Conservation (phyloP, 2,888 invertebrate species). For the Leptopterna dolabrata region DNA sequence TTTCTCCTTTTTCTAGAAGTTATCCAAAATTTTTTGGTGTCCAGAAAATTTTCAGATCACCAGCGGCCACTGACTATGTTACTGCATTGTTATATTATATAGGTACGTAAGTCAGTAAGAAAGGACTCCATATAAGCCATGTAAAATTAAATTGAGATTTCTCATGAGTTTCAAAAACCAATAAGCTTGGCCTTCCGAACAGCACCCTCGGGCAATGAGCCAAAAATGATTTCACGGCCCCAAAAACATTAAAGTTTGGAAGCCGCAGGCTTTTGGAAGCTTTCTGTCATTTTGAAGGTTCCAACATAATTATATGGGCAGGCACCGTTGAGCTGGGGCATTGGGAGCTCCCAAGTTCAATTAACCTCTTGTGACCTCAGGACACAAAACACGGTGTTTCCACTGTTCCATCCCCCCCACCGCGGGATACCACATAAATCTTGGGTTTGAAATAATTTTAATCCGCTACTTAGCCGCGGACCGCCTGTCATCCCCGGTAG, state of each 20-base stretch:
- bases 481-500: conserved; percentile 19
- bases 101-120: no score
- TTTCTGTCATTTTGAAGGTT: not conserved
- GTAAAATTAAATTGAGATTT: not conserved
- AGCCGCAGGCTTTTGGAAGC: not conserved
- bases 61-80: no score
- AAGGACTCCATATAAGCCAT: no score
- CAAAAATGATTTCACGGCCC: not conserved
- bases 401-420: not conserved
- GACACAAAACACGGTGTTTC: conserved; percentile 3
- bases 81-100: no score
- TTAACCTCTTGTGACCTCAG: not conserved
- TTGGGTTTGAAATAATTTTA: not conserved
- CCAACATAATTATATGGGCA: not conserved
- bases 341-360: not conserved
- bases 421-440: not conserved
- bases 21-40: no score
- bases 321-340: not conserved
- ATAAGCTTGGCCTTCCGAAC: not conserved
- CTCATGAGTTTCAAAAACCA: not conserved
- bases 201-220: not conserved
- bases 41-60: no score
- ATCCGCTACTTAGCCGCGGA: not conserved
- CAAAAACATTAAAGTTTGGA: not conserved
- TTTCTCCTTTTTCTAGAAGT: no score